phyloP scores from a whole-genome alignment of 2,797 vertebrate species.

The Cossypha polioptera region DNA sequence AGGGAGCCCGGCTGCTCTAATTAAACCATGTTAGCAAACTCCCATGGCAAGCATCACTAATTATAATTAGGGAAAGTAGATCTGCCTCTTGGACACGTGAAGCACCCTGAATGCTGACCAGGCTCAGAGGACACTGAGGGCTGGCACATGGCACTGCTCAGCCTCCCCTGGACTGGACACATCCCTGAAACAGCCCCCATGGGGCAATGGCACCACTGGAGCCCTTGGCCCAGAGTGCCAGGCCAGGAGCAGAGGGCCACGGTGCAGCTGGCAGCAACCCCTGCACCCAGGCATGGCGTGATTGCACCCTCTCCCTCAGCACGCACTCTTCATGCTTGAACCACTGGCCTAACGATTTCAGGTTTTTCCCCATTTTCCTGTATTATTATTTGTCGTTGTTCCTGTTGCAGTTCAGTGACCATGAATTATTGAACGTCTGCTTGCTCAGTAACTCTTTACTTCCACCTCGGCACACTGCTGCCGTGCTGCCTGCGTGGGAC shows the following conservation, averaged over 20 bases:
- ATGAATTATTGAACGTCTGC: slow-evolving; percentile 61
- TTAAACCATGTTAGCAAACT: slow-evolving; percentile 61
- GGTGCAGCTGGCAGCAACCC: not conserved
- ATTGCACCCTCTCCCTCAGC: not conserved
- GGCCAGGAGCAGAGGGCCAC: not conserved
- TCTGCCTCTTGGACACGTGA: not conserved
- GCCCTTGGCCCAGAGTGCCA: rapidly evolving
- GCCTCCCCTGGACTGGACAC: not conserved
- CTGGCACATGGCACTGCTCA: not conserved
- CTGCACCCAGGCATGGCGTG: not conserved
- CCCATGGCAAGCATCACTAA: slow-evolving; percentile 48
- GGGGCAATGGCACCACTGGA: rapidly evolving
- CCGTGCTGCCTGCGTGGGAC: rapidly evolving
- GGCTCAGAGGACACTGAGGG: not conserved
- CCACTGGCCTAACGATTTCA: slow-evolving; percentile 37
- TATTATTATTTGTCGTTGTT: slow-evolving; percentile 54
- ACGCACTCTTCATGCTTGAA: not conserved
- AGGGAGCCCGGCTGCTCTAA: slow-evolving; percentile 21
- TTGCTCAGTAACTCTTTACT: slow-evolving; percentile 42
- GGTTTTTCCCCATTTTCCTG: slow-evolving; percentile 44
- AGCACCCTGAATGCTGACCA: not conserved
- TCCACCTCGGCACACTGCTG: slow-evolving; percentile 29
- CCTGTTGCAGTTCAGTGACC: slow-evolving; percentile 58
- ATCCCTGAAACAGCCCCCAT: rapidly evolving
- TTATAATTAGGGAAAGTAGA: slow-evolving; percentile 50